These are phyloP conservation scores for Ivindomyrus marchei DNA, from an alignment of 2,113 vertebrate genomes.

Conservation along the genomic window DNA sequence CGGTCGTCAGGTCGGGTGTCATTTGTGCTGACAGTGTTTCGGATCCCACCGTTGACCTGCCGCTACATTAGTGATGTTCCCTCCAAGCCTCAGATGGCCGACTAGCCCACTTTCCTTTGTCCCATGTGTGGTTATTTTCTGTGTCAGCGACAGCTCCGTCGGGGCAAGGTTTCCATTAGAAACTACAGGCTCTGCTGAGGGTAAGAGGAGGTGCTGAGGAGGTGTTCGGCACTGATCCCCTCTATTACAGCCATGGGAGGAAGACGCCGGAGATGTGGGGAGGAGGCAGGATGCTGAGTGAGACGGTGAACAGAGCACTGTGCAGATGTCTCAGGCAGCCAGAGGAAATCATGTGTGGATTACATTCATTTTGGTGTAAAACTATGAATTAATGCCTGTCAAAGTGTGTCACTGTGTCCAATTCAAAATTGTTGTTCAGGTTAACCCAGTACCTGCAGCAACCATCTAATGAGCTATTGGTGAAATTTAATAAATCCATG, in stretches of 20 bases:
- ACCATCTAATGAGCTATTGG: not conserved
- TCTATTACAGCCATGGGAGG: not conserved
- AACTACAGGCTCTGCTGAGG: not conserved
- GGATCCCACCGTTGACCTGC: not conserved
- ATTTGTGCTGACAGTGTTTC: not conserved
- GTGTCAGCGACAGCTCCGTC: not conserved
- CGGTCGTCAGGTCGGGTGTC: not conserved
- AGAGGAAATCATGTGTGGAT: not conserved
- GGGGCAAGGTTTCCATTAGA: not conserved
- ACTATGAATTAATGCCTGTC: not conserved
- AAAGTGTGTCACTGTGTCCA: not conserved
- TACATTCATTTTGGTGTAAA: not conserved
- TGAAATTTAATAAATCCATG: not conserved
- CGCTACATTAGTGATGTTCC: not conserved
- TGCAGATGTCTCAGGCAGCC: not conserved
- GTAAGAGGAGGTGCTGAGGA: not conserved
- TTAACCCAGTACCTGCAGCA: not conserved
- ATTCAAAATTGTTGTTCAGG: not conserved
- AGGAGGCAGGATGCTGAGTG: not conserved
- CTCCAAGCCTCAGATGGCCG: not conserved
- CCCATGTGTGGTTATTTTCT: not conserved
- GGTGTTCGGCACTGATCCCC: not conserved
- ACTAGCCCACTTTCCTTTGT: not conserved
- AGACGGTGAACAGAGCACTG: not conserved
- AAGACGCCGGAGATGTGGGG: not conserved